Evolutionary conservation across 2,888 invertebrate genomes (phyloP).

Genomic region (Drosophila rubida): DNA sequence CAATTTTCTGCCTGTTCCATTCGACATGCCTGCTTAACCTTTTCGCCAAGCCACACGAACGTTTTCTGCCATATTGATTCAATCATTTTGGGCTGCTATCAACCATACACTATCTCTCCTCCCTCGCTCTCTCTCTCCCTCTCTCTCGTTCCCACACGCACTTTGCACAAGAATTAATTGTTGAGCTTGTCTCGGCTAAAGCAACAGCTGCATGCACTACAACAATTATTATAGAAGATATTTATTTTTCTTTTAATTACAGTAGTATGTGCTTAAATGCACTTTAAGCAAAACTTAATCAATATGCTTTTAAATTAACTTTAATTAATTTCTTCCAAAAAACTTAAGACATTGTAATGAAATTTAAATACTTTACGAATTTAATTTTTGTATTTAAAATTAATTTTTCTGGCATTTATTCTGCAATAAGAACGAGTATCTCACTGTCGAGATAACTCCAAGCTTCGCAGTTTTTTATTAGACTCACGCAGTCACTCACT

Average conservation of each 20-base stretch:
- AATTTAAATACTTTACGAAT: no score
- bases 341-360: no score
- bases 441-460: neutral
- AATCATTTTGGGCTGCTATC: slow-evolving; percentile 69
- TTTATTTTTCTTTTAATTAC: no score
- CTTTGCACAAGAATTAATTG: slow-evolving; percentile 1
- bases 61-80: slow-evolving; percentile 62
- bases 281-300: no score
- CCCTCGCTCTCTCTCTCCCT: neutral
- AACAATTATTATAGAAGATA: neutral
- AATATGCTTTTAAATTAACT: no score
- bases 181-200: slow-evolving; percentile 16
- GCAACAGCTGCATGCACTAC: slow-evolving; percentile 22
- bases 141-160: slow-evolving; percentile 20
- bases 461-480: neutral
- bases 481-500: neutral
- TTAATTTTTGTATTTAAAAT: neutral
- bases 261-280: no score
- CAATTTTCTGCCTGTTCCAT: slow-evolving; percentile 53
- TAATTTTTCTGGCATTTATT: neutral
- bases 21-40: slow-evolving; percentile 58
- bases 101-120: slow-evolving; percentile 38
- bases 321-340: no score
- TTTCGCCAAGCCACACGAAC: slow-evolving; percentile 14
- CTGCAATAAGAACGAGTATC: neutral